phyloP scores from a whole-genome alignment of 2,113 vertebrate species.

The Callospermophilus lateralis region DNA sequence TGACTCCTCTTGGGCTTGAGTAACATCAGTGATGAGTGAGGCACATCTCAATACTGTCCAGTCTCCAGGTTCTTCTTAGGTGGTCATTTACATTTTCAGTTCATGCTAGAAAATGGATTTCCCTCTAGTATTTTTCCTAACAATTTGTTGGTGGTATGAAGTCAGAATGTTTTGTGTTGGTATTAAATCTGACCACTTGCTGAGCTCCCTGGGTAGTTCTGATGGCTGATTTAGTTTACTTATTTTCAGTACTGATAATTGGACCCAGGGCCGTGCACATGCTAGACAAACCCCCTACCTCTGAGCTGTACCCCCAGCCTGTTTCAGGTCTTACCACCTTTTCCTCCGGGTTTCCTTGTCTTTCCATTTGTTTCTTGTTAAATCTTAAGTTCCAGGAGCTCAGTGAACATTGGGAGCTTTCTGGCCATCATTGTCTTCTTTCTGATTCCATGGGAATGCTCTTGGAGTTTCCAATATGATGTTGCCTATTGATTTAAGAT shows the following conservation, averaged over 20 bases:
- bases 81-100: not conserved
- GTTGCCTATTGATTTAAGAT: not conserved
- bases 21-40: not conserved
- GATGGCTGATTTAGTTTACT: not conserved
- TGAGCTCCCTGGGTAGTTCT: not conserved
- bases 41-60: not conserved
- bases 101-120: not conserved
- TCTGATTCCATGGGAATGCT: not conserved
- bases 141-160: not conserved
- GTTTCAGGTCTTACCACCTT: not conserved
- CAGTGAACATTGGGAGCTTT: not conserved
- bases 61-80: not conserved
- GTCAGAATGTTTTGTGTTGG: not conserved
- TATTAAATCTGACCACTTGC: not conserved
- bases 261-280: too few relatives aligned
- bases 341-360: not conserved
- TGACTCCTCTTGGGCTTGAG: not conserved
- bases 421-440: not conserved
- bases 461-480: not conserved
- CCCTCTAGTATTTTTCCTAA: not conserved
- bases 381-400: not conserved
- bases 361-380: not conserved
- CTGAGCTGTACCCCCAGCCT: too few relatives aligned
- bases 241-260: too few relatives aligned
- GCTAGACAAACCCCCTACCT: too few relatives aligned